A percentile compares a stretch with the other conserved stretches of the same genome.
These are phyloP conservation scores for Blastobasis adustella DNA, from an alignment of 2,888 invertebrate species.

Conservation along the genomic window DNA sequence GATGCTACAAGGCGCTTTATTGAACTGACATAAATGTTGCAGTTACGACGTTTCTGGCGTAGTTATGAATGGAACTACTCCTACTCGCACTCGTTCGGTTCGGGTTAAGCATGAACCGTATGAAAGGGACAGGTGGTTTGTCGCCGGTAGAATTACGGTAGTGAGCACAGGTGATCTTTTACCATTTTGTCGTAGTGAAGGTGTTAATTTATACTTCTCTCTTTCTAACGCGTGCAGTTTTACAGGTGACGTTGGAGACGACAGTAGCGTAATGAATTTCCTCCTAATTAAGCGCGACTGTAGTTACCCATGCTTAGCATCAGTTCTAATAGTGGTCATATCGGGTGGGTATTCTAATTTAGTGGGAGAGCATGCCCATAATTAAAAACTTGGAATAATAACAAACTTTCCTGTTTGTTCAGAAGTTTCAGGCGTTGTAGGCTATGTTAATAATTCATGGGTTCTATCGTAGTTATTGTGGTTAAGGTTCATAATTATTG, in stretches of 20 bases:
- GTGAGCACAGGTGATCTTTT: constrained; percentile 76
- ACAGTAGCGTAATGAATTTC: constrained; percentile 32
- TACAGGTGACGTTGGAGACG: constrained; percentile 31
- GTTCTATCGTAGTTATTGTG: neutral
- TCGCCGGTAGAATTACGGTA: constrained; percentile 70
- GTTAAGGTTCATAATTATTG: too few relatives aligned
- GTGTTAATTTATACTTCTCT: constrained; percentile 59
- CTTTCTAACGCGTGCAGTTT: constrained; percentile 34
- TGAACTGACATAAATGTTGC: constrained; percentile 9
- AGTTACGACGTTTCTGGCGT: constrained; percentile 31
- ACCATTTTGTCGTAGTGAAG: constrained; percentile 54
- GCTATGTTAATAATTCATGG: neutral
- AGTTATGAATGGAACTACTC: constrained; percentile 52
- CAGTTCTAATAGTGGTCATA: constrained; percentile 48
- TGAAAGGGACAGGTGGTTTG: constrained; percentile 74
- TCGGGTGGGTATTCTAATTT: constrained; percentile 47
- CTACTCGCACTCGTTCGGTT: constrained; percentile 72
- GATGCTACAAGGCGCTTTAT: constrained; percentile 20
- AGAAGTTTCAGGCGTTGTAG: constrained; percentile 18
- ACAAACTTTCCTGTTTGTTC: constrained; percentile 31
- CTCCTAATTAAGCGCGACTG: constrained; percentile 53
- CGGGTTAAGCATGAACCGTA: constrained; percentile 68
- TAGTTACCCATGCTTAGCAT: constrained; percentile 61
- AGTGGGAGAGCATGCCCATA: constrained; percentile 36
- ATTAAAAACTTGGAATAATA: constrained; percentile 15